Evolutionary conservation across 2,113 vertebrate genomes (phyloP).

Genomic region (Phyllostomus discolor): DNA sequence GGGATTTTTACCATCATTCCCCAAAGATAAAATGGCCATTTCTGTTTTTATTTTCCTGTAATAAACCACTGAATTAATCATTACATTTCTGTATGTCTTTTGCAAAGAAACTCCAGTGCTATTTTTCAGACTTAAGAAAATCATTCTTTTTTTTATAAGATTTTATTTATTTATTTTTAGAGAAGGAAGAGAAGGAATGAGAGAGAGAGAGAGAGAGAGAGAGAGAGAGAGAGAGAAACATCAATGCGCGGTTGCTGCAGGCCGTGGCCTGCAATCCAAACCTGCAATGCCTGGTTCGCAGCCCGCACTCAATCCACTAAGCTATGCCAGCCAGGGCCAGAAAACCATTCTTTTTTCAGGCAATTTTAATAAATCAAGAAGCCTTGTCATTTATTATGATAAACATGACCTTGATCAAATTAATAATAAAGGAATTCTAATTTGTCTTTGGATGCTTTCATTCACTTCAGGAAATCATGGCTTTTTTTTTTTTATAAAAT

Average conservation of each 20-base stretch:
- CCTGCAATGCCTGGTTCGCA: no score
- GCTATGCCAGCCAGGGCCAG: not conserved
- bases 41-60: conserved; percentile 53
- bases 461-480: conserved; percentile 67
- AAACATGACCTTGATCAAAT: conserved; percentile 77
- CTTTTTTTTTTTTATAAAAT: conserved; percentile 38
- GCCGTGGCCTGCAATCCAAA: no score
- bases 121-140: conserved; percentile 29
- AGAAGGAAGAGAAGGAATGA: no score
- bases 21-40: conserved; percentile 46
- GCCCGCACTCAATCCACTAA: no score
- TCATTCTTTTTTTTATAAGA: conserved; percentile 18
- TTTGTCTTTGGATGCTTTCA: conserved; percentile 76
- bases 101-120: conserved; percentile 32
- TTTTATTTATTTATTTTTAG: no score
- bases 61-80: conserved; percentile 57
- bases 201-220: no score
- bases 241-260: no score
- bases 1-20: not conserved
- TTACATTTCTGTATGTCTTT: conserved; percentile 37
- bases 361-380: conserved; percentile 75
- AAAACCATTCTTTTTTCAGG: conserved; percentile 48
- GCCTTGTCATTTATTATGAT: conserved; percentile 71
- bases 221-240: no score
- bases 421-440: conserved; percentile 76